These are phyloP conservation scores for Elgaria multicarinata DNA, from an alignment of 2,113 vertebrate species.

Conservation along the genomic window DNA sequence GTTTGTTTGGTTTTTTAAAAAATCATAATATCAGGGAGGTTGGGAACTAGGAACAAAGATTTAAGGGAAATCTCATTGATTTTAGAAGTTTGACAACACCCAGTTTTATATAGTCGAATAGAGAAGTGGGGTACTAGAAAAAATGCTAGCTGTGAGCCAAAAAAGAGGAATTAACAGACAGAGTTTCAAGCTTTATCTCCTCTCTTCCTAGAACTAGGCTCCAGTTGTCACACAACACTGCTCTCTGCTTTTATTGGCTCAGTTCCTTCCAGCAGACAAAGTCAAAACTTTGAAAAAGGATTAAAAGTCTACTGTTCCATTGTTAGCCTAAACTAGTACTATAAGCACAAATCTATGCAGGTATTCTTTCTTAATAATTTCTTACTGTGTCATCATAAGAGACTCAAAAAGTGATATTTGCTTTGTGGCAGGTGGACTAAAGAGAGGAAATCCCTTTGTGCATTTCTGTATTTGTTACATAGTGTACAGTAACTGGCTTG, in stretches of 20 bases:
- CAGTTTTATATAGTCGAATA: neutral
- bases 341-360: neutral
- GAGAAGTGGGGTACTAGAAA: neutral
- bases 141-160: neutral
- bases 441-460: neutral
- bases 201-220: conserved; percentile 11
- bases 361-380: neutral
- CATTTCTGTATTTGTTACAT: neutral
- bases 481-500: neutral
- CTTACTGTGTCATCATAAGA: neutral
- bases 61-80: neutral
- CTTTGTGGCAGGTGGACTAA: conserved; percentile 24
- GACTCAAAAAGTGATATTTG: conserved; percentile 11
- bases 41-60: neutral
- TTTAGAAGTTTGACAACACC: neutral
- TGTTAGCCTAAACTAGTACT: neutral
- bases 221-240: neutral
- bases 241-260: conserved; percentile 12
- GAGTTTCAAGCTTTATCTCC: conserved; percentile 21
- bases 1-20: neutral
- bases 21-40: neutral
- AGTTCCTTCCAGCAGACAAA: conserved; percentile 13
- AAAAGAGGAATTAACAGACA: neutral
- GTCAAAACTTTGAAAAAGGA: neutral
- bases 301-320: conserved; percentile 21